Conservation (phyloP, 2,888 invertebrate genomes). For the Napeogenes inachia region DNA sequence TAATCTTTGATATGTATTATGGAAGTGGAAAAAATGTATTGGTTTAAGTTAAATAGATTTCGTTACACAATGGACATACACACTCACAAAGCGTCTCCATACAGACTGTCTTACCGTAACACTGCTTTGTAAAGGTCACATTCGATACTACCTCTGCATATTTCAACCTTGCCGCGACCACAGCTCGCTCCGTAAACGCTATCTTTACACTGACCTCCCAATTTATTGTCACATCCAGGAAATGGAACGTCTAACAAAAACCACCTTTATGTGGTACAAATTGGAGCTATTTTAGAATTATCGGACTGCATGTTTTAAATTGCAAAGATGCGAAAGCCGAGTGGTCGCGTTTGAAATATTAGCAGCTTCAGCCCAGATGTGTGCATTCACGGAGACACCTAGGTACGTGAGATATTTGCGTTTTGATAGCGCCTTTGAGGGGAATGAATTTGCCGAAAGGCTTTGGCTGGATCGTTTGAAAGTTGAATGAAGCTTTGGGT, state of each 20-base stretch:
- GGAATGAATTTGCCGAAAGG: constrained; percentile 35
- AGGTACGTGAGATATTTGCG: constrained; percentile 62
- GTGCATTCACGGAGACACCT: constrained; percentile 61
- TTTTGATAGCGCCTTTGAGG: constrained; percentile 66
- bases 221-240: constrained; percentile 31
- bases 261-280: constrained; percentile 29
- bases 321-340: constrained; percentile 57
- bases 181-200: constrained; percentile 65
- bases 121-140: constrained; percentile 64
- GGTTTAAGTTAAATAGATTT: constrained; percentile 14
- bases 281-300: constrained; percentile 22
- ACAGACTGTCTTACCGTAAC: constrained; percentile 62
- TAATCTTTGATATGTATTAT: too few relatives aligned
- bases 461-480: constrained; percentile 27
- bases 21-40: too few relatives aligned
- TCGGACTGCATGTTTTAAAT: constrained; percentile 29
- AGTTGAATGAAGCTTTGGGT: constrained; percentile 28
- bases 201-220: constrained; percentile 58
- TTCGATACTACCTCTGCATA: constrained; percentile 73
- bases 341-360: constrained; percentile 72
- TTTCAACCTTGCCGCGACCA: constrained; percentile 67
- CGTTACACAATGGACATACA: constrained; percentile 37
- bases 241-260: constrained; percentile 25
- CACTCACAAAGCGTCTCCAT: constrained; percentile 50
- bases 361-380: constrained; percentile 64